Base-by-base conservation (phyloP, 2,113 vertebrate species). In the Peromyscus polionotus region DNA sequence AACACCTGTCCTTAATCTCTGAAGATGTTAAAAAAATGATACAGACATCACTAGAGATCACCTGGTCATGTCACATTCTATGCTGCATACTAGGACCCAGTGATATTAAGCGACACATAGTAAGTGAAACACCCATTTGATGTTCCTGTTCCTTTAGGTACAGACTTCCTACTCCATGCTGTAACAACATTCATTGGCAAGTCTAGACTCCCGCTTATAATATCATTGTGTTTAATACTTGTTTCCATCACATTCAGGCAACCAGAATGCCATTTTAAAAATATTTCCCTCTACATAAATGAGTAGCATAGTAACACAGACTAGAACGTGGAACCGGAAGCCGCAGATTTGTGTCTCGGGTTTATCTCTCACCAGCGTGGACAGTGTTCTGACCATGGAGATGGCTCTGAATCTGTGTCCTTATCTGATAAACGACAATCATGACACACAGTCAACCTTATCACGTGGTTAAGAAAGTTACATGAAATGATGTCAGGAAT, bases 231-330 rank as follows among this genome's bases (percentile, higher is more conserved):
- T 87, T 39, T 26, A 14, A 31, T 65, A 36, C 45, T 90, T 54
- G 54, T 79, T 90, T 87, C 73, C 26, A 24, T 90, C 54, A n/a
- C 8, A 36, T 81, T 39, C 67, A 73, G 39, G 33, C 10, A 86
- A 16, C 57, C 48, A 90, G 45, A 79, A 96, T 79, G 10, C 39
- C 33, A 19, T 48, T 85, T 97, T 86, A 2, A 61, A 94, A 84
- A 73, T 20, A 12, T n/a, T 61, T 57, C 59, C 33, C n/a, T 81
- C 9, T 65, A n/a, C 13, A 86, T 54, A 63, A 80, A 86, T 68
- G 39, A n/a, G 19, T 7, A 42, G 8, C 19, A 48, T 36, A 59
- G 17, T 48, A 86, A 11, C n/a, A 63, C 16, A 45, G 39, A 42
- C n/a, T 24, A 57, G 42, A 87, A 93, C 72, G 14, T 63, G 19